Conservation (phyloP, 2,113 vertebrate genomes). For the Perognathus longimembris region DNA sequence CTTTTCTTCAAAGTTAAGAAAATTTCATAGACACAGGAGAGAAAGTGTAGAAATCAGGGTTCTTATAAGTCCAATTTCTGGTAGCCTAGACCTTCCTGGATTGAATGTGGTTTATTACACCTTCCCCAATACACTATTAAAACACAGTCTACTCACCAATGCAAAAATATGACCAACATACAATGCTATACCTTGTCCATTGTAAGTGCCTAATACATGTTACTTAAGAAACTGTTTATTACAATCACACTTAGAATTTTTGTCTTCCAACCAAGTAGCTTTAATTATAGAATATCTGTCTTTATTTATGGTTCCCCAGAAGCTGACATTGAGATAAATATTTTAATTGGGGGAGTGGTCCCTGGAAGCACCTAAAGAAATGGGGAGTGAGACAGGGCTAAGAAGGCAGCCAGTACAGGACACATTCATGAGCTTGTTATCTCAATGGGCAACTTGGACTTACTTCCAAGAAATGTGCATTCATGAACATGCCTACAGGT, state of each 20-base stretch:
- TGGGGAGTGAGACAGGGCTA: not conserved
- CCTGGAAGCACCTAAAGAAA: not conserved
- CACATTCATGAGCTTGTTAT: not conserved
- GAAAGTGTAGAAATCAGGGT: not conserved
- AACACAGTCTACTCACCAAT: not conserved
- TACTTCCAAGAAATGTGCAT: not conserved
- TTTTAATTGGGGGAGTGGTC: not conserved
- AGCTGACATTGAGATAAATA: not conserved
- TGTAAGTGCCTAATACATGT: not conserved
- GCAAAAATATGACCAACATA: not conserved
- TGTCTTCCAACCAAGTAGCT: not conserved
- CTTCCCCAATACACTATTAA: not conserved
- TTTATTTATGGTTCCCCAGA: not conserved
- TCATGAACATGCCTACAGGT: not conserved
- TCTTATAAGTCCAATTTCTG: fast-evolving
- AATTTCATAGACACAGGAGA: not conserved
- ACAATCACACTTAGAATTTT: not conserved
- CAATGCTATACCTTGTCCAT: not conserved
- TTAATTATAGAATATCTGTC: not conserved
- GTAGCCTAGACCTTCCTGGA: not conserved
- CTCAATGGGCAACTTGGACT: not conserved
- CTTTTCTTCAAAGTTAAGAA: not conserved
- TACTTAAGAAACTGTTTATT: not conserved
- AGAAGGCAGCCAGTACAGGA: not conserved
- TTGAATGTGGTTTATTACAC: too few relatives aligned